These are phyloP conservation scores for Labeo catla DNA, from an alignment of 2,113 vertebrate genomes.

Conservation along the genomic window DNA sequence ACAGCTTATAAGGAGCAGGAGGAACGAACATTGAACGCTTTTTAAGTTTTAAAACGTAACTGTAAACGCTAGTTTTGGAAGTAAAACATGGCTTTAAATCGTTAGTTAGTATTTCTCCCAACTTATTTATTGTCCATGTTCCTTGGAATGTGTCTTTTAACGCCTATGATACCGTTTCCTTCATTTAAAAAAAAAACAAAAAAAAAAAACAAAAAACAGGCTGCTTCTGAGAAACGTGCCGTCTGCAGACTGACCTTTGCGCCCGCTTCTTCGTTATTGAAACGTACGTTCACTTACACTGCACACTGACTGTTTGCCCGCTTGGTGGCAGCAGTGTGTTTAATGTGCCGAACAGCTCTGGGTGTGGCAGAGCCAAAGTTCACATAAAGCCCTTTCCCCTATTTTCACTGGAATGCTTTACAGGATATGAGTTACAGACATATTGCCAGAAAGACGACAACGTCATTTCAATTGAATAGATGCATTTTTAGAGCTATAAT, in stretches of 20 bases:
- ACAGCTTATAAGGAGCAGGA: neutral
- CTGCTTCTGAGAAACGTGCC: neutral
- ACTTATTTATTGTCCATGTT: neutral
- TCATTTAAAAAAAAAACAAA: neutral
- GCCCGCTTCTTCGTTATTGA: neutral
- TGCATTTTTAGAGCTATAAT: neutral
- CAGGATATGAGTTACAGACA: neutral
- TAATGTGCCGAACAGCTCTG: neutral
- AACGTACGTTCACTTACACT: neutral
- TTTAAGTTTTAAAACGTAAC: neutral
- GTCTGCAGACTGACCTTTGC: neutral
- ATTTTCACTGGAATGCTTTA: neutral
- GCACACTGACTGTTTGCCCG: too few species aligned
- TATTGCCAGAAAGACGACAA: neutral
- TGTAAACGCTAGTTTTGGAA: too few species aligned
- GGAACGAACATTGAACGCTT: neutral
- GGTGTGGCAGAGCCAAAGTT: slow-evolving; percentile 18
- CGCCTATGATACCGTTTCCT: neutral
- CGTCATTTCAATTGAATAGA: neutral
- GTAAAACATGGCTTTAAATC: too few species aligned
- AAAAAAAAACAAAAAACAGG: neutral
- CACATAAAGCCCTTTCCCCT: neutral
- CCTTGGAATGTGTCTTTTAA: neutral
- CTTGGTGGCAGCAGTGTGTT: neutral
- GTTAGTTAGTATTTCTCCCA: neutral